These are phyloP conservation scores for Merluccius polli DNA, from an alignment of 2,797 vertebrate species.

Conservation along the genomic window DNA sequence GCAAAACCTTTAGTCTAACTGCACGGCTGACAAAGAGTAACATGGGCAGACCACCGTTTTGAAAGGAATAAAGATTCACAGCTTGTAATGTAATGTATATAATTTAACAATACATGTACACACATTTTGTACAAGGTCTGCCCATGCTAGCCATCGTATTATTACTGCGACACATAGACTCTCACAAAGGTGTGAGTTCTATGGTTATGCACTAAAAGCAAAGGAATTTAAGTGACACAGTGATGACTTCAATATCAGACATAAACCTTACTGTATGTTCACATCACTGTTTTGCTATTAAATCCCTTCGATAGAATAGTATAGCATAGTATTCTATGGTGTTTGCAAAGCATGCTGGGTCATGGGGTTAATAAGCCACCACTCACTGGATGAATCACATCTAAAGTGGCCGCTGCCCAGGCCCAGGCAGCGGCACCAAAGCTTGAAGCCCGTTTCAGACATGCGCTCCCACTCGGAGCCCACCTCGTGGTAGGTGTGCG, in stretches of 20 bases:
- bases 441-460: conserved; percentile 95
- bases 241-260: not conserved
- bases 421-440: conserved; percentile 93
- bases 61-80: not conserved
- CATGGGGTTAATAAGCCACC: conserved; percentile 66
- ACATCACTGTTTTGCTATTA: conserved; percentile 21
- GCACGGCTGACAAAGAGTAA: conserved; percentile 25
- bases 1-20: not conserved
- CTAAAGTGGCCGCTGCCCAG: conserved; percentile 95
- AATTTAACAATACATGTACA: not conserved
- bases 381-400: conserved; percentile 99
- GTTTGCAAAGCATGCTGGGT: conserved; percentile 52
- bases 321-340: conserved; percentile 60
- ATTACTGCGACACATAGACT: conserved; percentile 39
- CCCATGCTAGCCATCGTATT: conserved; percentile 32
- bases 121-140: not conserved
- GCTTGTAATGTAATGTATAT: not conserved
- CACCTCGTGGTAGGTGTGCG: conserved; percentile 82
- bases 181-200: conserved; percentile 18
- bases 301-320: conserved; percentile 40
- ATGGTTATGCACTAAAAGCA: conserved; percentile 26
- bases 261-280: not conserved
- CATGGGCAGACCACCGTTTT: conserved; percentile 44
- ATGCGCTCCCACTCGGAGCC: conserved; percentile 95
- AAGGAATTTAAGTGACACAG: conserved; percentile 45